phyloP scores from a whole-genome alignment of 2,113 vertebrate genomes.

The Potamarius usumacintae region DNA sequence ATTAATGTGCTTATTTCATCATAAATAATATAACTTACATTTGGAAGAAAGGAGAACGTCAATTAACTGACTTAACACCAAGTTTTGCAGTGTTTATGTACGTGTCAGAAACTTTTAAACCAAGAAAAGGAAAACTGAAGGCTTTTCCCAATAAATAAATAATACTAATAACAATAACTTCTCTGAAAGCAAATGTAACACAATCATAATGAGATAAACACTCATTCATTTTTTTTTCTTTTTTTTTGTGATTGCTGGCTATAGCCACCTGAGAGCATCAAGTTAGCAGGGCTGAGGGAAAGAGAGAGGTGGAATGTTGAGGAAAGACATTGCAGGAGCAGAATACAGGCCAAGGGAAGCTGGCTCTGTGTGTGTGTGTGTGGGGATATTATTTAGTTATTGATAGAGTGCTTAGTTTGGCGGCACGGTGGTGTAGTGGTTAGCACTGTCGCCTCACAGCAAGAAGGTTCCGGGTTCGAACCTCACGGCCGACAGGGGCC shows the following conservation, averaged over 20 bases:
- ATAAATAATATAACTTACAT: constrained; percentile 64
- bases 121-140: constrained; percentile 55
- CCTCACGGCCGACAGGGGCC: too few relatives aligned
- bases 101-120: constrained; percentile 54
- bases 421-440: too few relatives aligned
- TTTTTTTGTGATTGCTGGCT: constrained; percentile 75
- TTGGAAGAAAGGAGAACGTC: constrained; percentile 51
- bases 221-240: constrained; percentile 62
- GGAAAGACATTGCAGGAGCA: constrained; percentile 21
- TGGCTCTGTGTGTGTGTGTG: constrained; percentile 9
- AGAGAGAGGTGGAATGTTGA: constrained; percentile 65
- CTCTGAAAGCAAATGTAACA: constrained; percentile 71
- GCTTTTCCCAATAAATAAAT: constrained; percentile 71
- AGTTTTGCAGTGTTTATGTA: constrained; percentile 53
- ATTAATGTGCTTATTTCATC: constrained; percentile 67
- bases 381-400: constrained; percentile 14
- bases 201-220: constrained; percentile 71
- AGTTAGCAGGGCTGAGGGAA: constrained; percentile 67
- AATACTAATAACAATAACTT: constrained; percentile 54
- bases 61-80: constrained; percentile 53
- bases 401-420: constrained; percentile 34
- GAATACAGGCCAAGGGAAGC: background rate
- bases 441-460: too few relatives aligned
- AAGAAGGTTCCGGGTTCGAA: too few relatives aligned
- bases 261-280: constrained; percentile 85